Base-by-base conservation (phyloP, 2,888 invertebrate genomes). In the Lycaena phlaeas region DNA sequence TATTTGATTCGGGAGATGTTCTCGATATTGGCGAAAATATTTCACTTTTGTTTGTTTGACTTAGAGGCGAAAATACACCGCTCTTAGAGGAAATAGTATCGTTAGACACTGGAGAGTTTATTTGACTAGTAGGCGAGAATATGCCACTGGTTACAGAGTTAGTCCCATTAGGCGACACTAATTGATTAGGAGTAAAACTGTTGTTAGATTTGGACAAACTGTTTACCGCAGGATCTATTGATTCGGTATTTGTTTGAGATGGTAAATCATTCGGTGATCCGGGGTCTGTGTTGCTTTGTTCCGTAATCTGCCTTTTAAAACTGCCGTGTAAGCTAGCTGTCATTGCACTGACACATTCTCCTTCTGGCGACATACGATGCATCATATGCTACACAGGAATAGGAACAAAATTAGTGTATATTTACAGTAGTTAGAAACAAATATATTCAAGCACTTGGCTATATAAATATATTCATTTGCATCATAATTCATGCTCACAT, bases 281-380 rank as follows among this genome's bases (percentile, higher is more conserved):
- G 18, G 71, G 61, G 44, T 79, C 82, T 31, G 65, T 59, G 49
- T 57, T 58, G 54, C 67, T 71, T 52, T 74, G 72, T 64, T 88
- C 79, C 53, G 76, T 74, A 52, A 86, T 85, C 64, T 87, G 87
- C 53, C 86, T 69, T 69, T 87, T 87, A 65, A 87, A 87, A 69
- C 89, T 90, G 53, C 89, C 89, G 68, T 90, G 89, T 55, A 90
- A 76, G 61, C 71, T 90, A 52, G 89, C 88, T 46, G 90, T 82
- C 54, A 90, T 89, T 50, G 87, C 85, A 66, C 76, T 86, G 57
- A 82, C 74, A 67, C 87, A 87, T 62, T 88, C 87, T 49, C 90
- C 90, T 61, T 91, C 91, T 36, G 91, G 91, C 44, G 91, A 90
- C 71, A 90, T 84, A 57, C 91, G 87, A 63, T 91, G 90, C 61